These are phyloP conservation scores for Mythimna lalbum DNA, from an alignment of 2,888 invertebrate genomes.

Conservation along the genomic window DNA sequence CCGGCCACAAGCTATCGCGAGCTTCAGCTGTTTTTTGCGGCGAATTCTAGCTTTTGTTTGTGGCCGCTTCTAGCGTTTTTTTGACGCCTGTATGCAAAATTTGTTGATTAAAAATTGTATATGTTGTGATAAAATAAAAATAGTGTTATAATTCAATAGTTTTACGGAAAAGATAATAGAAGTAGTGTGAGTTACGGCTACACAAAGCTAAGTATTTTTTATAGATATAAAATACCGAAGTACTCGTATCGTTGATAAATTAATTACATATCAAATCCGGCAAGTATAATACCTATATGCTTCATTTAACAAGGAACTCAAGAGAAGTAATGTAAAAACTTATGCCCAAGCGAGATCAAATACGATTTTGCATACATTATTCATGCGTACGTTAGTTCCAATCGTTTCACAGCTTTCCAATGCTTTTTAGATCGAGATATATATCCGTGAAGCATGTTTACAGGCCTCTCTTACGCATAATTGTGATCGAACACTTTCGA, in stretches of 20 bases:
- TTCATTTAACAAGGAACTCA: conserved; percentile 55
- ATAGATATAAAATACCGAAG: too few species aligned
- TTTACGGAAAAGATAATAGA: too few species aligned
- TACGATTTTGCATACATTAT: conserved; percentile 61
- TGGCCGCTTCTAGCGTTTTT: too few species aligned
- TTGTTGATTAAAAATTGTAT: too few species aligned
- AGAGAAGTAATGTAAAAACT: conserved; percentile 50
- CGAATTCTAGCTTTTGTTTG: too few species aligned
- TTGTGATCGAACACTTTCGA: conserved; percentile 54
- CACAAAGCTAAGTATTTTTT: too few species aligned
- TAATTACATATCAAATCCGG: conserved; percentile 20
- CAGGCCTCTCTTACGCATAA: conserved; percentile 54
- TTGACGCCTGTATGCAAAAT: too few species aligned
- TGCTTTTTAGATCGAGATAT: conserved; percentile 56
- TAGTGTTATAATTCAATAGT: too few species aligned
- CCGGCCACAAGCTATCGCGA: too few species aligned
- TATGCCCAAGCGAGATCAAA: conserved; percentile 53
- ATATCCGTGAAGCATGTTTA: conserved; percentile 61
- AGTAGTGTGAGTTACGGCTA: too few species aligned
- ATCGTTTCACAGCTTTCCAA: conserved; percentile 69
- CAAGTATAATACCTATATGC: conserved; percentile 11
- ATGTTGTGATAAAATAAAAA: too few species aligned
- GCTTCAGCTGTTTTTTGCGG: too few species aligned
- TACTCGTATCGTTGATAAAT: not conserved
- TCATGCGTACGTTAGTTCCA: conserved; percentile 64